A percentile compares a stretch with the other conserved stretches of the same genome.
These are phyloP conservation scores for Lasioglossum oenotherae DNA, from an alignment of 2,888 invertebrate species.

Conservation along the genomic window DNA sequence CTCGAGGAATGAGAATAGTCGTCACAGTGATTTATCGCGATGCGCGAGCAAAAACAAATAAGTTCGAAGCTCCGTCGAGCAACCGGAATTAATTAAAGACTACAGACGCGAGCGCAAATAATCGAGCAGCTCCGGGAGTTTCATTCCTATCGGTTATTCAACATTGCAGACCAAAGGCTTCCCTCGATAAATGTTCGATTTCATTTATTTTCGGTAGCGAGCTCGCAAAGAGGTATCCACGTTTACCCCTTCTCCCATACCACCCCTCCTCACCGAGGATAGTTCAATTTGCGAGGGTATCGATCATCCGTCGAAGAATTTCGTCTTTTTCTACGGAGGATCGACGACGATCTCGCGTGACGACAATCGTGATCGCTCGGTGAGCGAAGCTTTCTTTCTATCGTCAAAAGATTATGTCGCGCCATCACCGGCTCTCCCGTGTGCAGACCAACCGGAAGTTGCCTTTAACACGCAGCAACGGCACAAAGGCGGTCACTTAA, in stretches of 20 bases:
- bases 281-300: constrained; percentile 9
- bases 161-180: constrained; percentile 43
- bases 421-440: constrained; percentile 44
- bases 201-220: constrained; percentile 25
- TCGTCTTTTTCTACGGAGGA: not conserved
- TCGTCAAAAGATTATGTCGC: constrained; percentile 46
- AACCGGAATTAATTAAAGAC: constrained; percentile 26
- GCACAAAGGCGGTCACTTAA: constrained; percentile 80
- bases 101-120: constrained; percentile 9
- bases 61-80: not conserved
- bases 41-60: not conserved
- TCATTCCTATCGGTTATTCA: constrained; percentile 1
- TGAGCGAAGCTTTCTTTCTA: not conserved
- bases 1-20: not conserved
- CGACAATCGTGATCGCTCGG: not conserved
- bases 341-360: constrained; percentile 6
- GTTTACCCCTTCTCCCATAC: not conserved
- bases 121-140: not conserved
- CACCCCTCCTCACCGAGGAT: not conserved
- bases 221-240: not conserved
- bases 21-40: not conserved
- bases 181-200: constrained; percentile 36
- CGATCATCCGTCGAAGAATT: not conserved
- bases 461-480: constrained; percentile 59
- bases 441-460: constrained; percentile 67